These are phyloP conservation scores for Chalcosyrphus nemorum DNA, from an alignment of 2,888 invertebrate species.

Conservation along the genomic window DNA sequence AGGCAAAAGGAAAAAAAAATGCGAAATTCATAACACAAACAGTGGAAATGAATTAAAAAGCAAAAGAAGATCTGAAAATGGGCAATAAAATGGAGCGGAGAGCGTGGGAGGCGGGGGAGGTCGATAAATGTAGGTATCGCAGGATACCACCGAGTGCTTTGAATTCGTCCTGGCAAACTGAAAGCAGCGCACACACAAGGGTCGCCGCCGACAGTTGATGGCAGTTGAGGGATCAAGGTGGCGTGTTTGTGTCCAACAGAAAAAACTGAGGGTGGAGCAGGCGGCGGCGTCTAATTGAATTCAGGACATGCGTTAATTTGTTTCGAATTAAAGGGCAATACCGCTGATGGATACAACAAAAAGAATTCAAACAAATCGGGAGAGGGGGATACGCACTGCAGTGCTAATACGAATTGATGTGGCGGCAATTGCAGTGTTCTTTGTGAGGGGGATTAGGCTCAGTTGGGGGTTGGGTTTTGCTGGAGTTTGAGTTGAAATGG, in stretches of 20 bases:
- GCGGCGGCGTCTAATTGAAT: slow-evolving; percentile 47
- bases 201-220: not conserved
- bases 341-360: not conserved
- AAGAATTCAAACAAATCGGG: too few species aligned
- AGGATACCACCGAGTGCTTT: not conserved
- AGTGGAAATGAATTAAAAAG: slow-evolving; percentile 43
- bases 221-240: slow-evolving; percentile 8
- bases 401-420: slow-evolving; percentile 16
- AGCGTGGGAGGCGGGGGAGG: not conserved
- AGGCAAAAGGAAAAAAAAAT: not conserved
- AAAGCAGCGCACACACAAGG: slow-evolving; percentile 1
- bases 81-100: too few species aligned
- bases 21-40: slow-evolving; percentile 40
- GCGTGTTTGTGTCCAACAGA: not conserved
- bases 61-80: not conserved
- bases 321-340: slow-evolving; percentile 41
- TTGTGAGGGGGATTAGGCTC: not conserved
- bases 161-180: not conserved
- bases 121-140: slow-evolving; percentile 15
- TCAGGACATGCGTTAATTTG: slow-evolving; percentile 44
- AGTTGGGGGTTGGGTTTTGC: not conserved
- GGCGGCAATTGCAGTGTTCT: not conserved
- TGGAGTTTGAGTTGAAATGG: not conserved
- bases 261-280: not conserved
- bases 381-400: slow-evolving; percentile 10